Evolutionary conservation across 2,797 vertebrate species (phyloP).

Genomic region (Poecilia wingei): DNA sequence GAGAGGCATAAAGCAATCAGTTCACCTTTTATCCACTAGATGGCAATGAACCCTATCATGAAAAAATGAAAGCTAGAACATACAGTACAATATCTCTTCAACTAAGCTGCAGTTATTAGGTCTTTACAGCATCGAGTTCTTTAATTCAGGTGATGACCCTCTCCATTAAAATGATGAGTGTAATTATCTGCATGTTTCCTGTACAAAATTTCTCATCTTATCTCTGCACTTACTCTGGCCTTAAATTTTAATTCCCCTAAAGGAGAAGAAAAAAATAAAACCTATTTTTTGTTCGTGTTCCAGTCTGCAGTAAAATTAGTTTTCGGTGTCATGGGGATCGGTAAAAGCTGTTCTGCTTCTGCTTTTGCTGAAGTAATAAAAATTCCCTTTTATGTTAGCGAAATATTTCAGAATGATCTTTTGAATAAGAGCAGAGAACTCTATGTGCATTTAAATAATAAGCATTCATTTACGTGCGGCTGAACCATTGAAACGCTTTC

Average conservation of each 20-base stretch:
- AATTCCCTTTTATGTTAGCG: slow-evolving; percentile 25
- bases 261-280: not conserved
- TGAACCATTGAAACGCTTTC: slow-evolving; percentile 32
- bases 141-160: slow-evolving; percentile 16
- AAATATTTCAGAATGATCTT: slow-evolving; percentile 37
- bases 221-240: not conserved
- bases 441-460: slow-evolving; percentile 30
- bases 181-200: slow-evolving; percentile 9
- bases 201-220: slow-evolving; percentile 14
- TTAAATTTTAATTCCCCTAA: slow-evolving; percentile 22
- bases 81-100: not conserved
- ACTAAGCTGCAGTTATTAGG: slow-evolving; percentile 32
- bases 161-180: not conserved
- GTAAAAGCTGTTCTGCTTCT: slow-evolving; percentile 31
- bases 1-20: not conserved
- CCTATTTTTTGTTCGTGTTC: slow-evolving; percentile 18
- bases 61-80: slow-evolving; percentile 17
- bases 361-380: slow-evolving; percentile 34
- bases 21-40: slow-evolving; percentile 60
- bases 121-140: slow-evolving; percentile 21
- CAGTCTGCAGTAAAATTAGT: slow-evolving; percentile 26
- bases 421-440: slow-evolving; percentile 25
- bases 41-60: slow-evolving; percentile 59
- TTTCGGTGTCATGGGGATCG: slow-evolving; percentile 30
- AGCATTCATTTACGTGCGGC: slow-evolving; percentile 20